Conservation (phyloP, 2,113 vertebrate genomes). For the Archocentrus centrarchus region DNA sequence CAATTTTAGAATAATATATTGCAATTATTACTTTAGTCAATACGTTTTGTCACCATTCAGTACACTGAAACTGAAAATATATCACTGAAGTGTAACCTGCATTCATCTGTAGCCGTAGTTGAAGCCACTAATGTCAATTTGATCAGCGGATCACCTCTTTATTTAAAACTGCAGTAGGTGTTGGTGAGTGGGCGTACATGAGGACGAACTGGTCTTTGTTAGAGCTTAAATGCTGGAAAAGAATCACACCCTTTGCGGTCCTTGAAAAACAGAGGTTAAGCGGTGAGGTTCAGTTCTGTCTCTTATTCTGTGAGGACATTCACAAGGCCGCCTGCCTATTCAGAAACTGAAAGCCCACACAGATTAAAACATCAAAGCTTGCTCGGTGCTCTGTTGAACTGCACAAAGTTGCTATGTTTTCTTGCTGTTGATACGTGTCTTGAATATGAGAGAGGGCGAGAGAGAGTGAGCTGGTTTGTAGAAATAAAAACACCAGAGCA, state of each 20-base stretch:
- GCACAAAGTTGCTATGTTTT: constrained; percentile 51
- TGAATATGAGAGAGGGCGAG: constrained; percentile 40
- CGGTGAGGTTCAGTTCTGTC: constrained; percentile 11
- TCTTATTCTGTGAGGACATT: constrained; percentile 29
- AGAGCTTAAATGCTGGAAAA: neutral
- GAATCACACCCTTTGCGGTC: constrained; percentile 31
- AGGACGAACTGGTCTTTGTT: neutral
- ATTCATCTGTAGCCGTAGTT: neutral
- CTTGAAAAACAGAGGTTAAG: constrained; percentile 51
- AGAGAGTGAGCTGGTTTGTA: constrained; percentile 14
- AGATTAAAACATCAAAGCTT: constrained; percentile 57
- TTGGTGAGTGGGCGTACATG: neutral
- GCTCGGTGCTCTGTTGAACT: constrained; percentile 39
- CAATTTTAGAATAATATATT: neutral
- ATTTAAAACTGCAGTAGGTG: neutral
- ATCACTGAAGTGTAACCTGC: neutral
- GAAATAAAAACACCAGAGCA: constrained; percentile 27
- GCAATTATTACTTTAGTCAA: neutral
- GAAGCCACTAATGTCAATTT: neutral
- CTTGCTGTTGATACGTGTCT: constrained; percentile 26
- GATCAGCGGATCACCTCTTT: neutral
- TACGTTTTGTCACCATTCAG: neutral
- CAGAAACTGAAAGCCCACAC: constrained; percentile 40
- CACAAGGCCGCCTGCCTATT: constrained; percentile 41
- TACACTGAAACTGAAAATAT: neutral